Conservation (phyloP, 2,113 vertebrate genomes). For the Microcebus murinus region DNA sequence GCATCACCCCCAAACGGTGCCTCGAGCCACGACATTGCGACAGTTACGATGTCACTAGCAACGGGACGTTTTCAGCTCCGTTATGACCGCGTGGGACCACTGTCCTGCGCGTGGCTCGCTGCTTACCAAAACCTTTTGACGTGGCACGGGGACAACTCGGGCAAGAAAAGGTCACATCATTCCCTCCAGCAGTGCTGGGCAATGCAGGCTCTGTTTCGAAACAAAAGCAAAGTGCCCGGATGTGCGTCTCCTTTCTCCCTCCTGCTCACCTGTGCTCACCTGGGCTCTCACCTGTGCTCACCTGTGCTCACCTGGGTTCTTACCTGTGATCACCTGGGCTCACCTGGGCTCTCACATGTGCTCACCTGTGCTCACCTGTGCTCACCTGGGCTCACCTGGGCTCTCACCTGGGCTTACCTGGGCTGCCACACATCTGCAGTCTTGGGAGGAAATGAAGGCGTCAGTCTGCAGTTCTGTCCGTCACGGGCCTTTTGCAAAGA, state of each 20-base stretch:
- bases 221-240: too few species aligned
- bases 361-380: too few species aligned
- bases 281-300: neutral
- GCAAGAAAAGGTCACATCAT: neutral
- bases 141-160: neutral
- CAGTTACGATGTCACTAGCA: neutral
- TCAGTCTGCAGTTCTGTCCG: constrained; percentile 54
- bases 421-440: neutral
- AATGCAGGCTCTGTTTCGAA: neutral
- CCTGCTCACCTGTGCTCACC: too few species aligned
- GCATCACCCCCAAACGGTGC: neutral
- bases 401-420: neutral
- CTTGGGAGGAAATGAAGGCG: neutral
- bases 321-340: too few species aligned
- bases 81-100: neutral
- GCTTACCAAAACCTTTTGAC: neutral
- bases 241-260: neutral
- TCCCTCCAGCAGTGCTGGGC: neutral
- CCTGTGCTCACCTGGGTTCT: neutral
- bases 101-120: accelerated
- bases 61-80: neutral
- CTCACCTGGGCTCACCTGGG: too few species aligned
- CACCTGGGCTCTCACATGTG: neutral
- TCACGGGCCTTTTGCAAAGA: neutral
- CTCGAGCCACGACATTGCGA: neutral